Evolutionary conservation across 2,113 vertebrate genomes (phyloP), one percentile per base, ranked within the genome.

Genomic region (Tympanuchus pallidicinctus): DNA sequence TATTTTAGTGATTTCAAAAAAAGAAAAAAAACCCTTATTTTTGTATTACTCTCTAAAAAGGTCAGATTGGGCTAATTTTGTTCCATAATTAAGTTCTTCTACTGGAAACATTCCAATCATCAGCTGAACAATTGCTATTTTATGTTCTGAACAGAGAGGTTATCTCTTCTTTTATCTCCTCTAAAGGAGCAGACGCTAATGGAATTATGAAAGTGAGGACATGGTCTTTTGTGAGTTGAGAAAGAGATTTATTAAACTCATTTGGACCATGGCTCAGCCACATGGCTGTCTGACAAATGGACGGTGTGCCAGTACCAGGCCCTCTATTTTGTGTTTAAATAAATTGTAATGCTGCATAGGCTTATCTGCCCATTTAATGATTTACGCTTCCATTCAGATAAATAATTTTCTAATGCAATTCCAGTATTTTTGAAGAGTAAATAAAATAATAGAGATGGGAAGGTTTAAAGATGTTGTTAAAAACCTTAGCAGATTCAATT

Each of bases 151-250:
- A 91, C 67, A 40, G 85, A 86, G 72, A 90, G 91, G 94, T 93
- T 97, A 94, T 96, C 91, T 92, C 80, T 77, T 93, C 80, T 80
- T 94, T 94, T 84, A 96, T 96, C 92, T 96, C 61, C 25, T 96
- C 80, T 86, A 61, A 89, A 96, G 80, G 32, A 96, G 61, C 25
- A 83, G 87, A 71, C 75, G 82, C 36, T 91, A 96, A 96, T 88
- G 92, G 82, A 94, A 95, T 94, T 92, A 94, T 88, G 88, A 79
- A 92, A 95, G 82, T 85, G 80, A 92, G 79, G 79, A 95, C 71
- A 54, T 91, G 91, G 85, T 92, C 93, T 96, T 94, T 94, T 94
- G 93, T 94, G 89, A 86, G 83, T 93, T 92, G 90, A 88, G 88
- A 95, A 89, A 92, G 69, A 88, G 86, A 92, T 90, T 96, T 94